Evolutionary conservation across 2,888 invertebrate species (phyloP), one percentile per base, ranked within the genome.

Genomic region (Lasioglossum pauxillum): DNA sequence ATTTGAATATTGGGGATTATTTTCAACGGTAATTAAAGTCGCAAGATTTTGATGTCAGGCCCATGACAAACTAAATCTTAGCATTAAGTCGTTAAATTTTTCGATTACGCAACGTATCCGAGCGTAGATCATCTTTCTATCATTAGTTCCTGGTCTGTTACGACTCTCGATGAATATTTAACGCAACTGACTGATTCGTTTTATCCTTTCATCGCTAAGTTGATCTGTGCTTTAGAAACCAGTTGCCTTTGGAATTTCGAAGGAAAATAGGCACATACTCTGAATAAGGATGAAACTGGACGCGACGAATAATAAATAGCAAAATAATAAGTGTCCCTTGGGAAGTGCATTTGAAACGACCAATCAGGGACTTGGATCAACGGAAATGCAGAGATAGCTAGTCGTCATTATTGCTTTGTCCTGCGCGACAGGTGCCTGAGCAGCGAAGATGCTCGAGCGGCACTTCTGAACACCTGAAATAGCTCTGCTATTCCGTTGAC

Each of bases 371-470:
- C 57, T 53, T 27, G 77, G 75, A 83, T 87, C 75, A 73, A 75
- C 82, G 77, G 27, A 72, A 60, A 80, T 69, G 78, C n/a, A 80
- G 74, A 80, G 67, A 35, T 23, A 64, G 78, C 53, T 38, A 14
- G 67, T 31, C 57, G 71, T 87, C 80, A 60, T 83, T 86, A 86
- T 41, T 53, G 74, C 44, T 82, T 78, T 83, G 80, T 82, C 72
- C 35, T 41, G 31, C 38, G 35, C 77, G 82, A 86, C 86, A 86
- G 87, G 80, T 88, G 86, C 74, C 57, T 79, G 86, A 87, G 72
- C n/a, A 53, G 35, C 46, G 38, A 69, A 53, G 69, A 78, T 16
- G 31, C n/a, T 64, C 41, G 67, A 49, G 67, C 12, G 14, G 19
- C 57, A 41, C 57, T 31, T 38, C 31, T 57, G 73, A 73, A 27